Percentiles rank a stretch among this genome's conserved stretches.
Conservation (phyloP, 64 coral and sea anemone species). For the Montipora efflorescens region DNA sequence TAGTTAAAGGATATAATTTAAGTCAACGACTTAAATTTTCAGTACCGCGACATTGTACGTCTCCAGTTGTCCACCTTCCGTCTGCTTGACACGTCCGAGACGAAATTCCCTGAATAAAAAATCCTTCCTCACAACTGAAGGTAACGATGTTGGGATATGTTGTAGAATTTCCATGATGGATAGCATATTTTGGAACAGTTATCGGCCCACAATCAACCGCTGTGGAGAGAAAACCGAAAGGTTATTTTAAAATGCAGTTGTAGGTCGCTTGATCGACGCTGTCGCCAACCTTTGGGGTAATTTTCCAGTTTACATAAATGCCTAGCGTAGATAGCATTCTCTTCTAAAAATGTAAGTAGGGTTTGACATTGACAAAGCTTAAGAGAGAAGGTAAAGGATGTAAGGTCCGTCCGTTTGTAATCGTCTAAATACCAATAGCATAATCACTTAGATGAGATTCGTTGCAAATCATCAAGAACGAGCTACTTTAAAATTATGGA, state of each 20-base stretch:
- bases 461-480: no score
- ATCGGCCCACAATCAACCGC: slow-evolving; percentile 72
- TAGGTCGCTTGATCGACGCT: no score
- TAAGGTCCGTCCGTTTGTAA: no score
- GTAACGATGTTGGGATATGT: slow-evolving; percentile 10
- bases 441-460: no score
- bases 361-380: no score
- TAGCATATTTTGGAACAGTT: slow-evolving; percentile 26
- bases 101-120: background rate
- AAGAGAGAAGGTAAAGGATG: no score
- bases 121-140: slow-evolving; percentile 50
- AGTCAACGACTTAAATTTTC: background rate
- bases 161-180: slow-evolving; percentile 13
- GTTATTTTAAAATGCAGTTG: no score
- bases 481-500: background rate
- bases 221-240: background rate
- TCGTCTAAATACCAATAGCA: no score
- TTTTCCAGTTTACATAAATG: no score
- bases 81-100: slow-evolving; percentile 10
- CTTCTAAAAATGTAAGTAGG: no score
- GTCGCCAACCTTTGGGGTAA: no score
- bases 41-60: background rate
- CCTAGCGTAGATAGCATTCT: no score
- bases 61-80: slow-evolving; percentile 14
- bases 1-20: background rate